These are phyloP conservation scores for Glareola pratincola DNA, from an alignment of 2,113 vertebrate species.

Conservation along the genomic window DNA sequence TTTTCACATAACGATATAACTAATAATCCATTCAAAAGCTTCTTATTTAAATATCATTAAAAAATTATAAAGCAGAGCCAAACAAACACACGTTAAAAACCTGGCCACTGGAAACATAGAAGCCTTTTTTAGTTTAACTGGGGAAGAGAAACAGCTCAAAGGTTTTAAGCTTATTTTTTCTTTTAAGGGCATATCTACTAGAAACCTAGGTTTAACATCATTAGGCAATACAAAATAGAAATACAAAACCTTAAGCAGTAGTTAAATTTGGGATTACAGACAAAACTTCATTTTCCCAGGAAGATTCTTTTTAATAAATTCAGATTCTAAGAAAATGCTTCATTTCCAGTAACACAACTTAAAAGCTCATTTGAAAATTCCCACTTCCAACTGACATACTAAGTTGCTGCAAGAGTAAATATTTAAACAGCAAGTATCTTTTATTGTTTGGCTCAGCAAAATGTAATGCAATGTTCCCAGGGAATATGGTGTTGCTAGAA, in stretches of 20 bases:
- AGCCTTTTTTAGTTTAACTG: not conserved
- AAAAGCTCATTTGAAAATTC: not conserved
- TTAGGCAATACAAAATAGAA: not conserved
- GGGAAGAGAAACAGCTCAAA: not conserved
- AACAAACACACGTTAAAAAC: not conserved
- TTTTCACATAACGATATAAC: not conserved
- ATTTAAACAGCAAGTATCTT: not conserved
- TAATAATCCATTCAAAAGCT: not conserved
- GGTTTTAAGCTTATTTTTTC: not conserved
- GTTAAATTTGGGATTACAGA: not conserved
- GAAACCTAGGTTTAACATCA: not conserved
- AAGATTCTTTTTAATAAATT: not conserved
- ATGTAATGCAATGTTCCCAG: not conserved
- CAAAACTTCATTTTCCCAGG: not conserved
- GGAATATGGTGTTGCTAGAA: not conserved
- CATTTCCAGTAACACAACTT: not conserved
- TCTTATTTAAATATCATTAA: not conserved
- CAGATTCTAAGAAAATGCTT: not conserved
- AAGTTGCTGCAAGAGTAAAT: not conserved
- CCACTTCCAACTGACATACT: not conserved
- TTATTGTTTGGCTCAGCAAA: not conserved
- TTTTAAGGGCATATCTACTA: not conserved
- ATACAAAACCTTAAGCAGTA: not conserved
- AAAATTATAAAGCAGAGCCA: not conserved
- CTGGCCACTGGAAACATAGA: rapidly evolving